phyloP scores from a whole-genome alignment of 2,888 invertebrate genomes.

The Dasysyrphus tricinctus region DNA sequence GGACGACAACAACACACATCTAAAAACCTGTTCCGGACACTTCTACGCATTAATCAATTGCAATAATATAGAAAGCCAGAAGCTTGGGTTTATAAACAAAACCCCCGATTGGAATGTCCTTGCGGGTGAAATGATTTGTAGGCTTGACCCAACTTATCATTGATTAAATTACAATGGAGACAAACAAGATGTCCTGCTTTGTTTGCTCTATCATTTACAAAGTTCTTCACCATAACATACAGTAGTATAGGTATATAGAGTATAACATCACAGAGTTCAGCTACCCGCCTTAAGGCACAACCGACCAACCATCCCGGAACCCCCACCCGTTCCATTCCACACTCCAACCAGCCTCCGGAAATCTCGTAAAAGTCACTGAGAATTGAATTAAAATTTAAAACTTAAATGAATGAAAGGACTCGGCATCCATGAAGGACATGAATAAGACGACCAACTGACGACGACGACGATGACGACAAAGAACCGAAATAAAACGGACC shows the following conservation, averaged over 20 bases:
- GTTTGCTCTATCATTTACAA: conserved; percentile 69
- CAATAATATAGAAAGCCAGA: conserved; percentile 32
- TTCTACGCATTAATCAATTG: conserved; percentile 74
- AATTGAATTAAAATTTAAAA: conserved; percentile 76
- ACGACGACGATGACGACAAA: conserved; percentile 12
- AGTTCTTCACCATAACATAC: conserved; percentile 25
- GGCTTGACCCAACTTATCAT: conserved; percentile 75
- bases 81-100: conserved; percentile 35
- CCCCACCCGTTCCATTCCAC: neutral
- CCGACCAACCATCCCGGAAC: neutral
- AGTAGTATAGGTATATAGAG: neutral
- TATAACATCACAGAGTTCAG: conserved; percentile 37
- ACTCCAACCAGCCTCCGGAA: conserved; percentile 37
- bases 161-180: conserved; percentile 74
- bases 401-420: conserved; percentile 71
- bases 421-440: conserved; percentile 37
- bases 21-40: conserved; percentile 59
- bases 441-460: conserved; percentile 47
- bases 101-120: conserved; percentile 52
- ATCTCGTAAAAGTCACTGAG: conserved; percentile 70
- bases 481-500: conserved; percentile 21
- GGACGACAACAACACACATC: neutral
- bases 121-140: conserved; percentile 74
- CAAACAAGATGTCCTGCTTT: conserved; percentile 75
- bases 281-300: conserved; percentile 48